Evolutionary conservation across 2,113 vertebrate species (phyloP).

Genomic region (Pseudolaguvia tuberculata): DNA sequence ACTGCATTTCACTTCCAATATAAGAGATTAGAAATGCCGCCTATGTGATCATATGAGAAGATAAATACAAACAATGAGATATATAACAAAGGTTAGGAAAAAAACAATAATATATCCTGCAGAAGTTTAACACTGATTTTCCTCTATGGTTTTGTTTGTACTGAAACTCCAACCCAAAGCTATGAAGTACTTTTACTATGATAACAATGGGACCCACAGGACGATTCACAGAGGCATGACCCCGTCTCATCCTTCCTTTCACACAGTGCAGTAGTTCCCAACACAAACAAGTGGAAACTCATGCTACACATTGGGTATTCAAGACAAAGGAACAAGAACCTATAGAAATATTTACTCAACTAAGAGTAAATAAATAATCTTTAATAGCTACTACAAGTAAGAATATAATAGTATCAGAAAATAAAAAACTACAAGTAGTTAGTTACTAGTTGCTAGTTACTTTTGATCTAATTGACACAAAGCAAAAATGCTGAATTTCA

Average conservation of each 20-base stretch:
- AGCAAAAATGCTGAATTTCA: too few species aligned
- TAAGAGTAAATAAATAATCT: too few species aligned
- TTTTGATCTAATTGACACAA: too few species aligned
- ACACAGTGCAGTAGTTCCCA: slow-evolving; percentile 46
- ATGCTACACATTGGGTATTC: not conserved
- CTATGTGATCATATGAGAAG: slow-evolving; percentile 4
- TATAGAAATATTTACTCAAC: too few species aligned
- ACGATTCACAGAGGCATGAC: not conserved
- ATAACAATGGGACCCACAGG: slow-evolving; percentile 41
- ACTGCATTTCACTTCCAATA: not conserved
- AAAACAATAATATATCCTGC: not conserved
- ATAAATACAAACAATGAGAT: slow-evolving; percentile 14
- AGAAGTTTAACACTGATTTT: not conserved
- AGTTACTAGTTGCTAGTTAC: too few species aligned
- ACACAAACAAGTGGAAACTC: slow-evolving; percentile 6
- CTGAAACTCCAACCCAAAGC: not conserved
- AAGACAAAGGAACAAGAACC: too few species aligned
- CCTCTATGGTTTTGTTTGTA: slow-evolving; percentile 9
- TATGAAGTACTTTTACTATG: slow-evolving; percentile 19
- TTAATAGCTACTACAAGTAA: too few species aligned
- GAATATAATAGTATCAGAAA: too few species aligned
- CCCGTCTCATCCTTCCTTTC: slow-evolving; percentile 41
- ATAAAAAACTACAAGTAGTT: too few species aligned
- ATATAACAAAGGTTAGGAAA: not conserved
- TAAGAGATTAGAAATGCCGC: slow-evolving; percentile 5